Evolutionary conservation across 2,113 vertebrate genomes (phyloP).

Genomic region (Scophthalmus maximus): DNA sequence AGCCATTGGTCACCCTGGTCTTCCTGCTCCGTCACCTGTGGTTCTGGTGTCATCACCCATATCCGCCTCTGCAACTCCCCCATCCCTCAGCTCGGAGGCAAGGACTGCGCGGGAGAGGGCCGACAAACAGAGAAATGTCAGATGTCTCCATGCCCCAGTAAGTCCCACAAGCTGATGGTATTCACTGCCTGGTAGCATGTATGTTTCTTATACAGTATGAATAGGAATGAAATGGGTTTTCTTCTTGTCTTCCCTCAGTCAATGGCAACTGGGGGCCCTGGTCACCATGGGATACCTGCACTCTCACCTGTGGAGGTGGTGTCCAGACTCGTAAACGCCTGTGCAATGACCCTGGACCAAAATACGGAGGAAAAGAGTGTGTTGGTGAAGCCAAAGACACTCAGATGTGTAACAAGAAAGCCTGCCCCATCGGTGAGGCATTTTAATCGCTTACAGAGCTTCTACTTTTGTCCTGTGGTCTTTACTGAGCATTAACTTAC

Average conservation of each 20-base stretch:
- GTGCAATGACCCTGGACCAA: slow-evolving; percentile 93
- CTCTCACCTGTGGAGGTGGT: slow-evolving; percentile 92
- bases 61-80: slow-evolving; percentile 99
- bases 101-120: slow-evolving; percentile 91
- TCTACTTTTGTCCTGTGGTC: background rate
- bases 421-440: slow-evolving; percentile 82
- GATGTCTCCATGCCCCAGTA: slow-evolving; percentile 93
- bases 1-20: slow-evolving; percentile 99
- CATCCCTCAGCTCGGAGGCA: slow-evolving; percentile 94
- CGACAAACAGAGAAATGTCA: slow-evolving; percentile 92
- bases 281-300: slow-evolving; percentile 94
- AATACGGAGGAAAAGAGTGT: slow-evolving; percentile 93
- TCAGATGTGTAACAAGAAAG: slow-evolving; percentile 89
- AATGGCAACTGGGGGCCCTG: slow-evolving; percentile 98
- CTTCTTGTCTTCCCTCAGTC: slow-evolving; percentile 80
- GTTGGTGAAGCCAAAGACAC: slow-evolving; percentile 86
- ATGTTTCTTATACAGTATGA: background rate
- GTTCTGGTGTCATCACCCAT: slow-evolving; percentile 92
- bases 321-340: slow-evolving; percentile 90
- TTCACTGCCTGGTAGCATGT: background rate
- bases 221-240: background rate
- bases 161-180: slow-evolving; percentile 64
- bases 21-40: slow-evolving; percentile 96
- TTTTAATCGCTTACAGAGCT: background rate
- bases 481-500: background rate